Base-by-base conservation (phyloP, 2,797 vertebrate species). In the Poeciliopsis presidionis region DNA sequence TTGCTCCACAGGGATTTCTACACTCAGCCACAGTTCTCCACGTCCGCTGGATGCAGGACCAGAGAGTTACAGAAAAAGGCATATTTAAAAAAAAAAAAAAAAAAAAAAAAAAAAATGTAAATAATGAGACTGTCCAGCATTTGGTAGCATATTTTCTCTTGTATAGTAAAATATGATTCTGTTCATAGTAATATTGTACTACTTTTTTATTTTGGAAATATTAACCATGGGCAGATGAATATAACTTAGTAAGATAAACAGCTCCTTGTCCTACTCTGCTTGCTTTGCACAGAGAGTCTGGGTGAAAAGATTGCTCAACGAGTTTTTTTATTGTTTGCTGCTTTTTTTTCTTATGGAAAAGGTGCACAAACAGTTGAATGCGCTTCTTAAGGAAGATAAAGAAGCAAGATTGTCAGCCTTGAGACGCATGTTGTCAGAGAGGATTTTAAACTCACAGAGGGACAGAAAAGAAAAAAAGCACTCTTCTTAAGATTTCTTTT, bases 1-100 rank as follows among this genome's bases (percentile, higher is more conserved):
- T 72, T 59, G 74, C 47, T 89, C 92, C 86, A 70, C 14, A 1
- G 90, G 87, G 92, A 92, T 83, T 47, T 74, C 69, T 72, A 77
- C 77, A 73, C 76, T 83, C 71, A 70, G 73, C 65, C 72, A 43
- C 78, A 74, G 72, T 46, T 53, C 51, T 55, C 65, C 46, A 36
- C 78, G 70, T 85, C 57, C 30, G 77, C 0, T 65, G 47, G 74
- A 80, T 84, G 46, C 72, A 81, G 20, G 43, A 47, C 1, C 39
- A 46, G 55, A 49, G 51, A 79, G 74, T 78, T 25, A 78, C 79
- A 80, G 70, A 45, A 45, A 59, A 67, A 13, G 8, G 20, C 39
- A 67, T 67, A 67, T 25, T 13, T 13, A 16, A 33, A 33, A 33
- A 16, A 47, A 33, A 3, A 33, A 36, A 36, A 36, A 36, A 36